Evolutionary conservation across 2,797 vertebrate species (phyloP).

Genomic region (Trichosurus vulpecula): DNA sequence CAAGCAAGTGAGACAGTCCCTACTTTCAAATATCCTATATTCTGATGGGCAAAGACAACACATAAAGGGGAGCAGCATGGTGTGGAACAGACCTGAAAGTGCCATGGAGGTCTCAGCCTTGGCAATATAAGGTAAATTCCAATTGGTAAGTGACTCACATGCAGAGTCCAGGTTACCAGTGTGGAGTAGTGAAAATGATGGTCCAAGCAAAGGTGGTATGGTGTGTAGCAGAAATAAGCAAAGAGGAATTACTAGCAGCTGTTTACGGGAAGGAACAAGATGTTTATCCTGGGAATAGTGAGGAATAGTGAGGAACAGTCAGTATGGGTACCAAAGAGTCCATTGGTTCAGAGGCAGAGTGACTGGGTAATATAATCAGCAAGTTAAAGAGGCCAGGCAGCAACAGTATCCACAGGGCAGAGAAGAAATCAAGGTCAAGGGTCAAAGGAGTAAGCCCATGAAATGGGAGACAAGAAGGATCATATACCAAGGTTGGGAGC

Average conservation of each 20-base stretch:
- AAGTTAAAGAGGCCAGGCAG: background rate
- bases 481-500: background rate
- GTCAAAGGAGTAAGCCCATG: background rate
- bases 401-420: background rate
- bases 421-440: background rate
- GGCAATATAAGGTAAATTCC: background rate
- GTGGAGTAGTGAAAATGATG: background rate
- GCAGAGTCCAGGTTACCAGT: background rate
- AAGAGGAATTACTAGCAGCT: background rate
- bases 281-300: background rate
- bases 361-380: background rate
- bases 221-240: background rate
- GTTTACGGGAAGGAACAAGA: background rate
- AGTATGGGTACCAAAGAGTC: background rate
- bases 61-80: background rate
- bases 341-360: background rate
- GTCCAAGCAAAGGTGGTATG: background rate
- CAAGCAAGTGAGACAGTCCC: background rate
- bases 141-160: background rate
- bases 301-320: background rate
- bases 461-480: background rate
- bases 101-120: background rate
- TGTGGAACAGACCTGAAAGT: too few species aligned
- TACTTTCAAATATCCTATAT: background rate
- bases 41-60: background rate